Conservation (phyloP, 2,888 invertebrate species). For the Hylaea fasciaria region DNA sequence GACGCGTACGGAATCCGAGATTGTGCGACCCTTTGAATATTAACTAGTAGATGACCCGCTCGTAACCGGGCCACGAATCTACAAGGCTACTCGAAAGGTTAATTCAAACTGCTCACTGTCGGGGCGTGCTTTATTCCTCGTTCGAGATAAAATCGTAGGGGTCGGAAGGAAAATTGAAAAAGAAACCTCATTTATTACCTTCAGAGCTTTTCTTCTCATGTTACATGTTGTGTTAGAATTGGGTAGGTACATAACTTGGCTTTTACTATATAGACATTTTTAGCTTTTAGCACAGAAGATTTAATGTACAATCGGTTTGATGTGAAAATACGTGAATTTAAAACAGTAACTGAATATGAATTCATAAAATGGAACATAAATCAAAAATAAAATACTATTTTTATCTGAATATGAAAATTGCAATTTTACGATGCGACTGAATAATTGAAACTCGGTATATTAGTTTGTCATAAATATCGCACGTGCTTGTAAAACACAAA, state of each 20-base stretch:
- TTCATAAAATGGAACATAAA: background rate
- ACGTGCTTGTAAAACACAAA: slow-evolving; percentile 21
- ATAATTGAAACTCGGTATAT: slow-evolving; percentile 21
- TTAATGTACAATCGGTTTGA: no score
- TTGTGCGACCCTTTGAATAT: slow-evolving; percentile 81
- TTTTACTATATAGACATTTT: background rate
- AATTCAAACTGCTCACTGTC: slow-evolving; percentile 67
- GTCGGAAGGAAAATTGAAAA: slow-evolving; percentile 51
- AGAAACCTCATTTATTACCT: slow-evolving; percentile 39
- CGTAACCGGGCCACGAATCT: slow-evolving; percentile 71
- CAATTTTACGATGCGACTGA: slow-evolving; percentile 18
- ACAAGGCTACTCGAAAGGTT: slow-evolving; percentile 68
- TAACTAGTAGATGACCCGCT: slow-evolving; percentile 79
- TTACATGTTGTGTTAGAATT: slow-evolving; percentile 8
- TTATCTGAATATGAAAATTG: background rate
- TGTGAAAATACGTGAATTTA: no score
- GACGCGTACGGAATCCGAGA: slow-evolving; percentile 77
- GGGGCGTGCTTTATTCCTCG: slow-evolving; percentile 57
- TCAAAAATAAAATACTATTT: background rate
- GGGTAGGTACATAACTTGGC: background rate
- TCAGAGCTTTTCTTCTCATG: slow-evolving; percentile 39
- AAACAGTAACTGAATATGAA: background rate
- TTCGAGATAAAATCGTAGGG: slow-evolving; percentile 50
- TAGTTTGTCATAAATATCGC: slow-evolving; percentile 21
- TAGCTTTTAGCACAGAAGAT: no score